phyloP scores from a whole-genome alignment of 1,140 invertebrate genomes.

The Oreohelix idahoensis region DNA sequence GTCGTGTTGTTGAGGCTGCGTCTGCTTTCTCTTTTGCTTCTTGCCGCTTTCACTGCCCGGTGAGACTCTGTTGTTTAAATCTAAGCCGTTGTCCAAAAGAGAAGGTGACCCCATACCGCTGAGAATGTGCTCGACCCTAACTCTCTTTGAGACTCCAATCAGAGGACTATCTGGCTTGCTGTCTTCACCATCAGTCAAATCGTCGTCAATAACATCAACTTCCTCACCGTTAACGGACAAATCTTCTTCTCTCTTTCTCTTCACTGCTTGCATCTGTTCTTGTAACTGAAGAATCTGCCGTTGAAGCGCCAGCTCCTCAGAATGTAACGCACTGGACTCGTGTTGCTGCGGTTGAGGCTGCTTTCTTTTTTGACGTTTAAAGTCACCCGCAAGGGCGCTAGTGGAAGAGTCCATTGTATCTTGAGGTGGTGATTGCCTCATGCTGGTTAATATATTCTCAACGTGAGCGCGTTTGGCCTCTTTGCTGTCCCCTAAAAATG shows the following conservation, averaged over 20 bases:
- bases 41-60: conserved; percentile 73
- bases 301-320: conserved; percentile 9
- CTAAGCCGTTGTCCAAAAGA: conserved; percentile 2
- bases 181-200: background rate
- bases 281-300: conserved; percentile 23
- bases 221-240: conserved; percentile 25
- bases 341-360: conserved; percentile 96
- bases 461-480: conserved; percentile 35
- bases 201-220: background rate
- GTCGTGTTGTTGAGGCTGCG: conserved; percentile 95
- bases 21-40: conserved; percentile 96
- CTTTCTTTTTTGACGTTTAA: conserved; percentile 93
- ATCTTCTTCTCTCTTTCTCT: conserved; percentile 38
- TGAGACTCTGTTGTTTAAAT: conserved; percentile 19
- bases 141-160: background rate
- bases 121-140: background rate
- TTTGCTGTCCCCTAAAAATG: conserved; percentile 20
- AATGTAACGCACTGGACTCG: conserved; percentile 73
- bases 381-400: background rate
- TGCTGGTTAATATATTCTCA: conserved; percentile 27
- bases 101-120: background rate
- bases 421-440: conserved; percentile 22
- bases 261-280: conserved; percentile 14
- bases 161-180: conserved; percentile 4
- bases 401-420: conserved; percentile 25